Conservation (phyloP, 2,888 invertebrate genomes). For the Scaptomyza parva region DNA sequence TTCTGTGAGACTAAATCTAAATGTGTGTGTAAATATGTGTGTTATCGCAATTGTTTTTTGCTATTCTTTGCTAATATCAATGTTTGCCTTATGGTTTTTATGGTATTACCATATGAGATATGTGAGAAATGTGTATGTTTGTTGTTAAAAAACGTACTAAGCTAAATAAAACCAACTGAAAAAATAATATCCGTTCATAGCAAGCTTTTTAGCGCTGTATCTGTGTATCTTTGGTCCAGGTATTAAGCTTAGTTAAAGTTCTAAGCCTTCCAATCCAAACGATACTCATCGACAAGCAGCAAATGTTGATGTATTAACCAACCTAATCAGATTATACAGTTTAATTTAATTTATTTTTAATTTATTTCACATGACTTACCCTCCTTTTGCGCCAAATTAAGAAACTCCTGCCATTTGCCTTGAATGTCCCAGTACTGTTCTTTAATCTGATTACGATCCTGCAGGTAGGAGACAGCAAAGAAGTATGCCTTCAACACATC, state of each 20-base stretch:
- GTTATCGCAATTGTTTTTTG: slow-evolving; percentile 39
- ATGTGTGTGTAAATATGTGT: slow-evolving; percentile 40
- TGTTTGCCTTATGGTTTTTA: slow-evolving; percentile 50
- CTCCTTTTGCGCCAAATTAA: slow-evolving; percentile 84
- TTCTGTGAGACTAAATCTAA: slow-evolving; percentile 52
- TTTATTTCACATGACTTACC: slow-evolving; percentile 57
- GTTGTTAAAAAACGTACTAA: slow-evolving; percentile 22
- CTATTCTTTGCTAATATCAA: slow-evolving; percentile 58
- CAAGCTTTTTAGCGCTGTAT: slow-evolving; percentile 43
- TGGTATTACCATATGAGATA: slow-evolving; percentile 65
- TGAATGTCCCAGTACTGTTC: slow-evolving; percentile 86
- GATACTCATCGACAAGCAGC: slow-evolving; percentile 87
- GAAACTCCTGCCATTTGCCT: slow-evolving; percentile 86
- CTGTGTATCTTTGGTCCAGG: slow-evolving; percentile 37
- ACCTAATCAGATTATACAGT: slow-evolving; percentile 83
- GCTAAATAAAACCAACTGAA: slow-evolving; percentile 29
- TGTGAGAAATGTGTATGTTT: slow-evolving; percentile 51
- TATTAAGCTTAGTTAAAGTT: background rate
- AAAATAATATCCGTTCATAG: slow-evolving; percentile 31
- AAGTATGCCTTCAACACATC: slow-evolving; percentile 85
- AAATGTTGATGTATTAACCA: slow-evolving; percentile 87
- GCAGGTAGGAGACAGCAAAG: slow-evolving; percentile 84
- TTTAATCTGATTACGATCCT: slow-evolving; percentile 84
- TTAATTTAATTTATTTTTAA: background rate
- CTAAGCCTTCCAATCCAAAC: slow-evolving; percentile 85